Evolutionary conservation across 2,888 invertebrate species (phyloP).

Genomic region (Leucoma salicis): DNA sequence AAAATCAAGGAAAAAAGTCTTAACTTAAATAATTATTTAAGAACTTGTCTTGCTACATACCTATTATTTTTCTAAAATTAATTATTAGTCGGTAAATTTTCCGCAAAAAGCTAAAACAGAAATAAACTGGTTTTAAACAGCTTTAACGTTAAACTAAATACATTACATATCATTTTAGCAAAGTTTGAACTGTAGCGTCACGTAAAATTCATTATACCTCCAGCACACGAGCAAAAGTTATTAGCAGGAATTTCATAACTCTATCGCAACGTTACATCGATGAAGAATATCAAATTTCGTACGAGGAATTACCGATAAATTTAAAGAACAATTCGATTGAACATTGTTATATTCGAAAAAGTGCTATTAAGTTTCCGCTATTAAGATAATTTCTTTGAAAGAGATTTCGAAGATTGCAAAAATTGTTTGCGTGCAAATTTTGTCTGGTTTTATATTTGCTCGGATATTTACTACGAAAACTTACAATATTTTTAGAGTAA

Average conservation of each 20-base stretch:
- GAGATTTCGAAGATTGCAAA: neutral
- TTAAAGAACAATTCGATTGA: slow-evolving; percentile 37
- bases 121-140: slow-evolving; percentile 9
- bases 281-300: slow-evolving; percentile 23
- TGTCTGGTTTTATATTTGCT: too few species aligned
- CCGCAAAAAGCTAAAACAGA: neutral
- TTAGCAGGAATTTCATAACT: slow-evolving; percentile 28
- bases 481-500: too few species aligned
- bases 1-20: too few species aligned
- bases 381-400: slow-evolving; percentile 14
- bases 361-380: slow-evolving; percentile 32
- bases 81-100: too few species aligned
- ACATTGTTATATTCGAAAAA: slow-evolving; percentile 38
- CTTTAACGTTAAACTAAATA: slow-evolving; percentile 9
- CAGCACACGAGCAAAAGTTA: slow-evolving; percentile 33
- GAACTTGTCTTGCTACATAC: too few species aligned
- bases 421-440: too few species aligned
- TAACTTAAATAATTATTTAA: too few species aligned
- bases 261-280: slow-evolving; percentile 28
- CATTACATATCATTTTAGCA: slow-evolving; percentile 15
- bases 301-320: slow-evolving; percentile 16
- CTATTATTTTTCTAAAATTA: too few species aligned
- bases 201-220: slow-evolving; percentile 42
- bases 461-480: too few species aligned
- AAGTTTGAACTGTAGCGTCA: slow-evolving; percentile 31